Base-by-base conservation (phyloP, 1,140 invertebrate species). In the Triops cancriformis region DNA sequence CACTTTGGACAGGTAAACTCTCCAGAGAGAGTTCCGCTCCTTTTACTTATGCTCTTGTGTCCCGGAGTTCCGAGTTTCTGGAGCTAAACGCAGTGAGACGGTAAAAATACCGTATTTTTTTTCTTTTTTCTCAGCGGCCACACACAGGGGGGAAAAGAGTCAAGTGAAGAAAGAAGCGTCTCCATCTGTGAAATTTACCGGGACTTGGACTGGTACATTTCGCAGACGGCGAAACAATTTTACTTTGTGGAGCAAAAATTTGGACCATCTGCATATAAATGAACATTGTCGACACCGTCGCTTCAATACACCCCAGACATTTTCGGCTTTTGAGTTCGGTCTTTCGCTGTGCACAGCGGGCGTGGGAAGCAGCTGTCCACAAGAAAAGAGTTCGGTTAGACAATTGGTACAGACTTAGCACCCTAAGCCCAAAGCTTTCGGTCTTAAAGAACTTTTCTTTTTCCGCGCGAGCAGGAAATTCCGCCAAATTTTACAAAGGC, bases 1-100 rank as follows among this genome's bases (percentile, higher is more conserved):
- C 51, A 64, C 51, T 64, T 64, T 64, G 51, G 51, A 64, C 51
- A 64, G 51, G 51, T 64, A 64, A 64, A 64, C 18, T 64, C 51
- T n/a, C 51, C 51, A 23, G n/a, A 64, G 51, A 64, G 51, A n/a
- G 51, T 23, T 23, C 51, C 23, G 51, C 51, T 64, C 51, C 51
- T 64, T 64, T 64, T 64, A 64, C 51, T 64, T 64, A 64, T 64
- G 51, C 51, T 64, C 51, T n/a, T 64, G 51, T 64, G 51, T 23
- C 51, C 51, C 51, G 10, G 51, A 10, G 51, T 18, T 64, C 51
- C 51, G 23, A 64, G 51, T 64, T 64, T 64, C 23, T 14, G 18
- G 18, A 10, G 51, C 51, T 64, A 64, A 64, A 64, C 51, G 10
- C 9, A 23, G 51, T 9, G 14, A 64, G 1, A 14, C 14, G 51